These are phyloP conservation scores for Erithacus rubecula DNA, from an alignment of 2,797 vertebrate genomes.

Conservation along the genomic window DNA sequence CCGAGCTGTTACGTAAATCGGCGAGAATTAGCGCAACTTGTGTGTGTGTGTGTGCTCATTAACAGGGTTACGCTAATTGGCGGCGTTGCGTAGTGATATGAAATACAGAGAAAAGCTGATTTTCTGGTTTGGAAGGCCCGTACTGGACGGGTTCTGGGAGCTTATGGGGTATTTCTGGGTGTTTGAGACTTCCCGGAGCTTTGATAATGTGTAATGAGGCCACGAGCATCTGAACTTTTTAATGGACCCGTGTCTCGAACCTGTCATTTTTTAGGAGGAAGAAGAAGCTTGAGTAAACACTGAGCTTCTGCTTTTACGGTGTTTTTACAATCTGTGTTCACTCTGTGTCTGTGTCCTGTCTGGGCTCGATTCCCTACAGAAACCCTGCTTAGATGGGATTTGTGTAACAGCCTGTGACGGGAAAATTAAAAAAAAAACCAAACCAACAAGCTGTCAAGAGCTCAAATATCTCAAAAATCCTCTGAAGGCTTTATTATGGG, in stretches of 20 bases:
- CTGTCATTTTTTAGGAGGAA: not conserved
- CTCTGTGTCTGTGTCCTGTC: not conserved
- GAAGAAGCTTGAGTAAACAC: not conserved
- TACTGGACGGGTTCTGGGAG: not conserved
- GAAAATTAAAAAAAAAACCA: not conserved
- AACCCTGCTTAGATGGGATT: not conserved
- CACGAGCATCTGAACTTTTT: not conserved
- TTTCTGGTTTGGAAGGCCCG: not conserved
- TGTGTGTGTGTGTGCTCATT: not conserved
- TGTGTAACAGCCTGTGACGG: not conserved
- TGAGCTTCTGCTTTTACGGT: not conserved
- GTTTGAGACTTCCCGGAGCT: not conserved
- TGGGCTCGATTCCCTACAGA: not conserved
- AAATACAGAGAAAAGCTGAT: conserved; percentile 33
- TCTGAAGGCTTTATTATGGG: not conserved
- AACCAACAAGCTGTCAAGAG: not conserved
- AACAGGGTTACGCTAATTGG: not conserved
- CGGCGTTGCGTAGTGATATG: not conserved
- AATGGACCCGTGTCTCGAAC: accelerated
- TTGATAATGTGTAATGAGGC: not conserved
- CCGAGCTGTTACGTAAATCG: not conserved
- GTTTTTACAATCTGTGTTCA: not conserved
- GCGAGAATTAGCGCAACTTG: conserved; percentile 10
- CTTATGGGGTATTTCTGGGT: not conserved
- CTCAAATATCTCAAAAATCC: not conserved